phyloP scores from a whole-genome alignment of 2,113 vertebrate genomes.

The Chionodraco myersi region DNA sequence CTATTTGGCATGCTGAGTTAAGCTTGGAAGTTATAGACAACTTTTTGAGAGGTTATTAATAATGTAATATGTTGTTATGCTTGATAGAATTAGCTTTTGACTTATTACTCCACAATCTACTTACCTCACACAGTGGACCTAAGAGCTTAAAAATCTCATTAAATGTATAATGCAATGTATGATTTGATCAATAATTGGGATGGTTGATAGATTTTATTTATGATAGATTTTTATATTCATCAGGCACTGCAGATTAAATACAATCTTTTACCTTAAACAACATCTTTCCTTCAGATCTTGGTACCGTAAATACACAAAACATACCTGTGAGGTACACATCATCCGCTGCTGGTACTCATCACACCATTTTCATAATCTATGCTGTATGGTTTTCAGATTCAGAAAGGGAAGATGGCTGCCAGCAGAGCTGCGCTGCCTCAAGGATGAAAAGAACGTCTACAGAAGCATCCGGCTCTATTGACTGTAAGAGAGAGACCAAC shows the following conservation, averaged over 20 bases:
- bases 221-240: background rate
- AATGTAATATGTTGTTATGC: background rate
- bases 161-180: background rate
- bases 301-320: background rate
- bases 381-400: constrained; percentile 55
- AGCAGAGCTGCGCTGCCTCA: constrained; percentile 27
- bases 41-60: background rate
- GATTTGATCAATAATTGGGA: too few species aligned
- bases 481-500: constrained; percentile 10
- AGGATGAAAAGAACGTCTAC: constrained; percentile 7
- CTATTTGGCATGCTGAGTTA: background rate
- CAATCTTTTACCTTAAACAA: background rate
- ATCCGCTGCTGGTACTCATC: background rate
- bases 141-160: background rate
- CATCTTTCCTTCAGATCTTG: background rate
- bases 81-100: constrained; percentile 12
- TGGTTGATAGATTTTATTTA: background rate
- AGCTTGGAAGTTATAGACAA: background rate
- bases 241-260: background rate
- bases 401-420: constrained; percentile 42
- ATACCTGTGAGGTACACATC: background rate
- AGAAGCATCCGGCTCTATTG: constrained; percentile 1
- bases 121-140: background rate
- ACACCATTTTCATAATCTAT: constrained; percentile 33
- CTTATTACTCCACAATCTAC: constrained; percentile 19